phyloP scores from a whole-genome alignment of 2,888 invertebrate genomes.

The Catocala nupta region DNA sequence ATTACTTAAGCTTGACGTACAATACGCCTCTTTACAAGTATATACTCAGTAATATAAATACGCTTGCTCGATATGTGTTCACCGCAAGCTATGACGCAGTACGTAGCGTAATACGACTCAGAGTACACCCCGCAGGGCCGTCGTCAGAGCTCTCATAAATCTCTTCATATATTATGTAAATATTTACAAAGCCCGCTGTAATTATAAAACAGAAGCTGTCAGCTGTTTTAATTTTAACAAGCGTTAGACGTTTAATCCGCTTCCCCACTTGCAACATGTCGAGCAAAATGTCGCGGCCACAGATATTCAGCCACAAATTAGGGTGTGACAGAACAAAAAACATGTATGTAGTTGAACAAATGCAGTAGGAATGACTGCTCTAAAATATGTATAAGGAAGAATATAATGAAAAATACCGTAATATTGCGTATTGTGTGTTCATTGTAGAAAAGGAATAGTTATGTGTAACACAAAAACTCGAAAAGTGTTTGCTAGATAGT shows the following conservation, averaged over 20 bases:
- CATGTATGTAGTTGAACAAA: too few species aligned
- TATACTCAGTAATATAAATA: not conserved
- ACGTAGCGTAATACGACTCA: not conserved
- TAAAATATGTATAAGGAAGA: too few species aligned
- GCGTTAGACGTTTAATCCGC: slow-evolving; percentile 38
- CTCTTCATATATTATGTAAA: slow-evolving; percentile 42
- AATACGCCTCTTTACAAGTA: too few species aligned
- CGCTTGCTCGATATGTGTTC: slow-evolving; percentile 15
- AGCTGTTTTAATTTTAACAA: slow-evolving; percentile 40
- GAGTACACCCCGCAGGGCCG: slow-evolving; percentile 19
- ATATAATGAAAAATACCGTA: too few species aligned
- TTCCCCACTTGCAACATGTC: slow-evolving; percentile 22
- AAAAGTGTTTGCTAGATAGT: too few species aligned
- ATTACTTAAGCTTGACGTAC: too few species aligned
- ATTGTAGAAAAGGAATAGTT: too few species aligned
- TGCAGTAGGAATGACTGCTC: too few species aligned
- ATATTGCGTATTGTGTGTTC: too few species aligned
- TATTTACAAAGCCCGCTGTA: slow-evolving; percentile 40
- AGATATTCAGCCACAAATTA: slow-evolving; percentile 41
- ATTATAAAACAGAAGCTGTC: slow-evolving; percentile 43
- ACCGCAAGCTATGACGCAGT: slow-evolving; percentile 8
- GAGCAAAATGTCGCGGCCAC: slow-evolving; percentile 31
- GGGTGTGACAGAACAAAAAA: not conserved
- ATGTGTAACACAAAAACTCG: too few species aligned
- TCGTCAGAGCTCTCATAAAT: slow-evolving; percentile 36